Evolutionary conservation across 1,140 invertebrate genomes (phyloP).

Genomic region (Drosophila paulistorum): DNA sequence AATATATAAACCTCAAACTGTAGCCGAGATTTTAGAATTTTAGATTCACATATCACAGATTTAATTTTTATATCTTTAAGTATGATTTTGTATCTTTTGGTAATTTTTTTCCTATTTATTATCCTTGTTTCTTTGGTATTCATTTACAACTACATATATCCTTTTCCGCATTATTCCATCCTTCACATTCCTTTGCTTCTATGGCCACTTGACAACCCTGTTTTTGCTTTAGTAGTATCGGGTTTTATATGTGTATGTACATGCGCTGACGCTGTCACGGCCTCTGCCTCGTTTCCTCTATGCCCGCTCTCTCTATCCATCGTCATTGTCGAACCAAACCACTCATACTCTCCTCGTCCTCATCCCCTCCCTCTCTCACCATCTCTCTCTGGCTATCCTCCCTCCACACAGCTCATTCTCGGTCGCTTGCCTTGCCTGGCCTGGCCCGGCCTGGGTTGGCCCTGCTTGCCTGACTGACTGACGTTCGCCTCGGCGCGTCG

Average conservation of each 20-base stretch:
- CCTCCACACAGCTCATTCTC: not conserved
- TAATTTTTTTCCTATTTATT: not conserved
- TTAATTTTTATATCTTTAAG: not conserved
- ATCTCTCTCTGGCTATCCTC: constrained; percentile 6
- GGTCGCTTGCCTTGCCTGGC: constrained; percentile 18
- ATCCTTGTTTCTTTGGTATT: no score
- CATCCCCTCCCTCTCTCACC: not conserved
- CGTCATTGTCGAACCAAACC: constrained; percentile 22
- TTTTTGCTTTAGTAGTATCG: constrained; percentile 62
- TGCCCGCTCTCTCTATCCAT: constrained; percentile 14
- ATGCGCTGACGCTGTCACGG: constrained; percentile 78
- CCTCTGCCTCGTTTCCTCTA: constrained; percentile 52
- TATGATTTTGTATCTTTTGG: not conserved
- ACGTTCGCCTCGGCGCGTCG: constrained; percentile 73
- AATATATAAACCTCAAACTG: not conserved
- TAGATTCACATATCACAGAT: not conserved
- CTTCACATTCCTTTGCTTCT: not conserved
- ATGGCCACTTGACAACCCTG: constrained; percentile 57
- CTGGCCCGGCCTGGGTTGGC: constrained; percentile 30
- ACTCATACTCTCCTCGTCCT: constrained; percentile 54
- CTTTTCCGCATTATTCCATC: not conserved
- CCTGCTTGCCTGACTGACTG: constrained; percentile 51
- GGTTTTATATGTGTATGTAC: constrained; percentile 78
- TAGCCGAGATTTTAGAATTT: not conserved
- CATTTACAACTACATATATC: not conserved